phyloP scores from a whole-genome alignment of 2,113 vertebrate genomes.

The Willisornis vidua region DNA sequence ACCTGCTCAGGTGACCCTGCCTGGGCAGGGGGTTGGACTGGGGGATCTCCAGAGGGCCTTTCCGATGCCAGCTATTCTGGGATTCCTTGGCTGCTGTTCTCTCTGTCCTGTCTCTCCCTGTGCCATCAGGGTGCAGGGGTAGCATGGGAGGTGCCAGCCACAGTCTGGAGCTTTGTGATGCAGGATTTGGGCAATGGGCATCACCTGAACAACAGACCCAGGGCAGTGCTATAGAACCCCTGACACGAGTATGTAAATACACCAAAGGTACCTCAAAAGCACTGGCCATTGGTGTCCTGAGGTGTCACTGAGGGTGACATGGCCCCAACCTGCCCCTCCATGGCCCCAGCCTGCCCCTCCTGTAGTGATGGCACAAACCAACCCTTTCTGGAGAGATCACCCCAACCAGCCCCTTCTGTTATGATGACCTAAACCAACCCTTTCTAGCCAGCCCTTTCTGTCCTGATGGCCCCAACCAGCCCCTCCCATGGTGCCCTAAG shows the following conservation, averaged over 20 bases:
- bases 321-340: background rate
- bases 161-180: background rate
- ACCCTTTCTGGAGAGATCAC: background rate
- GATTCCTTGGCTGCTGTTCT: too few relatives aligned
- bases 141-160: background rate
- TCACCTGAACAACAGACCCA: accelerated
- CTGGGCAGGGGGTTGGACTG: background rate
- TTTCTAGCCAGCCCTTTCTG: background rate
- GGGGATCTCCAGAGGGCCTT: background rate
- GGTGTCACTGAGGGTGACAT: background rate
- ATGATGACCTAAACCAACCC: too few relatives aligned
- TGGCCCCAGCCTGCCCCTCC: background rate
- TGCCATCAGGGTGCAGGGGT: background rate
- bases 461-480: accelerated
- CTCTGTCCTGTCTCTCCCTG: background rate
- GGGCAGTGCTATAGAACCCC: background rate
- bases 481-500: background rate
- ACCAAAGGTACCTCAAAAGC: accelerated
- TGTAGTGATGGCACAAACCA: background rate
- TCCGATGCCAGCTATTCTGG: too few relatives aligned
- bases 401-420: background rate
- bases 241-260: too few relatives aligned
- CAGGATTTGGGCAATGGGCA: background rate
- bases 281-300: accelerated
- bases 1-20: background rate